These are phyloP conservation scores for Pelagia noctiluca DNA, from an alignment of 30 jellyfish, hydroid and myxozoan genomes.

Conservation along the genomic window DNA sequence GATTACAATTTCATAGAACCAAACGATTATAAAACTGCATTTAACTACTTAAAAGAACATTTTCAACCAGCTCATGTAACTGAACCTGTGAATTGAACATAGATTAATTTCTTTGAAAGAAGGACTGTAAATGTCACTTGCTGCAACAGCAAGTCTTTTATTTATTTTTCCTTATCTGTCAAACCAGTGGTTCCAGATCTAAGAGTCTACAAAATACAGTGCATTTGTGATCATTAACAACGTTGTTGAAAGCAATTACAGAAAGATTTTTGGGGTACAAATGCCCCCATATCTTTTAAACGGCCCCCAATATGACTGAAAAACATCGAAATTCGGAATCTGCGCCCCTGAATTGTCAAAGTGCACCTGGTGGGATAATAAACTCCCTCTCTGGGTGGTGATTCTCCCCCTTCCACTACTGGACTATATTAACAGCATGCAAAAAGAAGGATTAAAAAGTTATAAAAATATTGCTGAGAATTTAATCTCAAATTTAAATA, in stretches of 20 bases:
- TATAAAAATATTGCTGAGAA: conserved; percentile 24
- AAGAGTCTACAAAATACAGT: neutral
- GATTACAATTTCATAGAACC: neutral
- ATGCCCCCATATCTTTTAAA: too few relatives aligned
- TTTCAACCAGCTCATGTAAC: conserved; percentile 2
- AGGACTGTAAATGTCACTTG: neutral
- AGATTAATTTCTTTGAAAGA: neutral
- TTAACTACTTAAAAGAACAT: neutral
- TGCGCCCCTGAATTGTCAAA: too few relatives aligned
- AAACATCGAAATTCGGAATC: too few relatives aligned
- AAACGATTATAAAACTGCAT: neutral
- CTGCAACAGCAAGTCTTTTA: too few relatives aligned
- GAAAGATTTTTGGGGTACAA: too few relatives aligned
- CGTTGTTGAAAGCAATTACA: neutral
- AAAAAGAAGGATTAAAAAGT: conserved; percentile 14
- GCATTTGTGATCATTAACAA: too few relatives aligned
- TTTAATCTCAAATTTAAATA: conserved; percentile 21
- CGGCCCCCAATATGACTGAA: too few relatives aligned
- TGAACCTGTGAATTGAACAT: neutral
- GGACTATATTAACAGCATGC: conserved; percentile 25
- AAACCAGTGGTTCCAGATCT: conserved; percentile 1
- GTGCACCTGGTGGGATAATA: too few relatives aligned
- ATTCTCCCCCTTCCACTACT: too few relatives aligned
- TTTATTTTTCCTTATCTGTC: neutral
- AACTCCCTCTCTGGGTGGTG: too few relatives aligned